A percentile compares a stretch with the other conserved stretches of the same genome.
Conservation (phyloP, 2,888 invertebrate species). For the Spilosoma lubricipeda region DNA sequence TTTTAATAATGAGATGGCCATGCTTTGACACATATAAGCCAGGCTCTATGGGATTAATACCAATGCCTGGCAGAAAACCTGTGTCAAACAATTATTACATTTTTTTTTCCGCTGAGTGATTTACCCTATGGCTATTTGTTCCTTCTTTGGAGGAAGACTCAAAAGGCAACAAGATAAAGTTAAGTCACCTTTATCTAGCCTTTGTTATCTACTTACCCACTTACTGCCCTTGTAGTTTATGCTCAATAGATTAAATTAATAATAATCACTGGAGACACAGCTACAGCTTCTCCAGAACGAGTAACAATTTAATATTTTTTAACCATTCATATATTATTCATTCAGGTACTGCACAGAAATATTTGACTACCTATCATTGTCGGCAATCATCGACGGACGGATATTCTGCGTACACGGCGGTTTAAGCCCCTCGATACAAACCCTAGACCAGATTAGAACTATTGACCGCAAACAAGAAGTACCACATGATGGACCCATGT, state of each 20-base stretch:
- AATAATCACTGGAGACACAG: not conserved
- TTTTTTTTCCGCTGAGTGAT: too few species aligned
- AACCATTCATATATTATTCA: slow-evolving; percentile 12
- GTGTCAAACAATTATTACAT: too few species aligned
- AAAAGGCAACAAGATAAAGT: too few species aligned
- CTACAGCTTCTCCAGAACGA: not conserved
- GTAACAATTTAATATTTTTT: not conserved
- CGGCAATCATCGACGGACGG: slow-evolving; percentile 98
- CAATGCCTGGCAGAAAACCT: too few species aligned
- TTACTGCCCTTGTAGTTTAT: too few species aligned
- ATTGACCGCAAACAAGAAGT: slow-evolving; percentile 99
- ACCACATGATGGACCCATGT: slow-evolving; percentile 99
- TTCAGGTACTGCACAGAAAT: slow-evolving; percentile 98
- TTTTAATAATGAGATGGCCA: too few species aligned
- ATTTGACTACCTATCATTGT: slow-evolving; percentile 98
- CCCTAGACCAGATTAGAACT: slow-evolving; percentile 98
- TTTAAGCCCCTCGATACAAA: slow-evolving; percentile 98
- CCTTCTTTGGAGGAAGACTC: too few species aligned
- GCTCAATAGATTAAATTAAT: too few species aligned
- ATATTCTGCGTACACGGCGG: slow-evolving; percentile 99
- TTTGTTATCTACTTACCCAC: not conserved
- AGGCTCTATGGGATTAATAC: too few species aligned
- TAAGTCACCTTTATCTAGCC: not conserved
- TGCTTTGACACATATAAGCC: too few species aligned
- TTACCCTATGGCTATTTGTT: too few species aligned